Evolutionary conservation across 2,888 invertebrate genomes (phyloP), one percentile per base, ranked within the genome.

Genomic region (Oxystoma pomonae): DNA sequence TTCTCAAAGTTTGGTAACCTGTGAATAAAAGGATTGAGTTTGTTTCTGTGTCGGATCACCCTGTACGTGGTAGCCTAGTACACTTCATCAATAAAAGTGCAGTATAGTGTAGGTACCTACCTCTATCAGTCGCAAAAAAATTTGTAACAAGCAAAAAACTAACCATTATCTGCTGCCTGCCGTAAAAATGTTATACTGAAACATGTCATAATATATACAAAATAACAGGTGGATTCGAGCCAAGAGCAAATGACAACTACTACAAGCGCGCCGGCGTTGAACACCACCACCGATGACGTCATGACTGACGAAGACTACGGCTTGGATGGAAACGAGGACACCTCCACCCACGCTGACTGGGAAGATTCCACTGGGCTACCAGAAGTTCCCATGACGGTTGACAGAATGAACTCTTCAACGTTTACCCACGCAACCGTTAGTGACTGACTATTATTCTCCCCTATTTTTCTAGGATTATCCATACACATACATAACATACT

Each of bases 251-350:
- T 69, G 55, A 72, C 83, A 70, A 83, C 83, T 67, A 73, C 75
- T 22, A 71, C 72, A 58, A 82, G 69, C 50, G 81, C 81, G 71
- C 76, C 79, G 69, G 80, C 80, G 72, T 82, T 83, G 73, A 82
- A 82, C 75, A 83, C 83, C 72, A 83, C 82, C 65, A 83, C 84
- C 63, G 77, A 85, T 74, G 78, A 83, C 78, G 67, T 82, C 79
- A 77, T 75, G 59, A 71, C 73, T 58, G 79, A 80, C 66, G 78
- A 80, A 67, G 81, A 80, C 69, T 81, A 79, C 60, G 77, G 77
- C 57, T 73, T 80, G 68, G 80, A 80, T 55, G 35, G 3, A 12
- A 12, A 12, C 3, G 35, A 35, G 12, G 35, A 35, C 35, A 73
- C 77, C 53, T 77, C 80, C 62, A 79, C 81, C 50, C 75, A 77